A percentile compares a stretch with the other conserved stretches of the same genome.
Evolutionary conservation across 2,888 invertebrate genomes (phyloP).

Genomic region (Cantharis rustica): DNA sequence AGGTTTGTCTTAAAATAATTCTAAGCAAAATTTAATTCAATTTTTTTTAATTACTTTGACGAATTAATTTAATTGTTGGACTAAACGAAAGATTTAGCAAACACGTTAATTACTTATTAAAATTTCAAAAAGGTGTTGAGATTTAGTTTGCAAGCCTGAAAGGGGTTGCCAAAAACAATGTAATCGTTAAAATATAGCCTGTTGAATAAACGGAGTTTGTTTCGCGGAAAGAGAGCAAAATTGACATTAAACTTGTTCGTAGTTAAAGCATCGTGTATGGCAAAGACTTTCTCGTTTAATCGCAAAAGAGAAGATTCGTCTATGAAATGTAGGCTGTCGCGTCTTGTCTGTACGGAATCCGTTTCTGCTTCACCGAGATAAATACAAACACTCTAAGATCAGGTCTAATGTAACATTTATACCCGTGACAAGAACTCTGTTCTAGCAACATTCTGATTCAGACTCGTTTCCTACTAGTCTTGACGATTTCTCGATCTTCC

Average conservation of each 20-base stretch:
- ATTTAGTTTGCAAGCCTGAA: background rate
- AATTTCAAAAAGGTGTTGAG: background rate
- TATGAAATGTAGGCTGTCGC: conserved; percentile 42
- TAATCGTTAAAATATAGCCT: background rate
- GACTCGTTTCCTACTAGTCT: conserved; percentile 41
- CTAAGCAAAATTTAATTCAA: background rate
- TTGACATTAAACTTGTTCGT: background rate
- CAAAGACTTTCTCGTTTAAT: conserved; percentile 25
- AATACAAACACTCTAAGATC: conserved; percentile 47
- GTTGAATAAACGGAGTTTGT: background rate
- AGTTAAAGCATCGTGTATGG: background rate
- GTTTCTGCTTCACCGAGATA: conserved; percentile 44
- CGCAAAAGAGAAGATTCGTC: conserved; percentile 31
- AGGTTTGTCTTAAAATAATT: background rate
- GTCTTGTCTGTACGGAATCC: conserved; percentile 39
- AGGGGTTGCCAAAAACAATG: background rate
- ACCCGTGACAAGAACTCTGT: conserved; percentile 44
- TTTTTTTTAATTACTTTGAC: background rate
- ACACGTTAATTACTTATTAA: background rate
- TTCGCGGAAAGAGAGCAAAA: background rate
- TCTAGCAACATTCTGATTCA: conserved; percentile 42
- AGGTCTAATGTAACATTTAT: conserved; percentile 48
- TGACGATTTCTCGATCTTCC: conserved; percentile 36
- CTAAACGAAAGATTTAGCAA: background rate
- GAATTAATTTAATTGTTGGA: background rate